Evolutionary conservation across 2,888 invertebrate genomes (phyloP).

Genomic region (Leucozona laternaria): DNA sequence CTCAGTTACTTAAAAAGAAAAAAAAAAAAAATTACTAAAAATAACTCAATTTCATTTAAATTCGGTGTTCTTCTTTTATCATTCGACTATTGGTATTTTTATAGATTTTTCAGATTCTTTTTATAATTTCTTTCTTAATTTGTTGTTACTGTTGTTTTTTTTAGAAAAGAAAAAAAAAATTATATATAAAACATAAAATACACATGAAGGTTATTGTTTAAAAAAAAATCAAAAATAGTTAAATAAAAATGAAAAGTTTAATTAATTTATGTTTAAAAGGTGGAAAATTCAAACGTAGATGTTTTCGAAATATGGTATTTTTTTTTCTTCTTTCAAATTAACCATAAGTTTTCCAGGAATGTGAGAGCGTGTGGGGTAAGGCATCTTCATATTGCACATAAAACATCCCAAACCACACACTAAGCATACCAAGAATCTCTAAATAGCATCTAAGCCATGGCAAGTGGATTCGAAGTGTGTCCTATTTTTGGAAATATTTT

Average conservation of each 20-base stretch:
- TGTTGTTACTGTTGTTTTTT: neutral
- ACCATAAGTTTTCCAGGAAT: conserved; percentile 48
- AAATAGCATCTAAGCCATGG: conserved; percentile 57
- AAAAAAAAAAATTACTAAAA: conserved; percentile 48
- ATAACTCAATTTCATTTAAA: conserved; percentile 63
- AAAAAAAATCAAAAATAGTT: conserved; percentile 24
- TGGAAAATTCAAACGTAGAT: neutral
- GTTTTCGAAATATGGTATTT: neutral
- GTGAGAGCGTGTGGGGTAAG: conserved; percentile 24
- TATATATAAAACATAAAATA: conserved; percentile 33
- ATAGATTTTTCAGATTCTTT: conserved; percentile 70
- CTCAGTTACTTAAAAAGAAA: conserved; percentile 49
- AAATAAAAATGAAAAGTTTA: conserved; percentile 8
- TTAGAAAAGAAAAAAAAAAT: neutral
- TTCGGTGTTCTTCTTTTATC: conserved; percentile 53
- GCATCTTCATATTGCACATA: conserved; percentile 38
- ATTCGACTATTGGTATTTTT: conserved; percentile 68
- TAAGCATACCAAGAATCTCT: conserved; percentile 42
- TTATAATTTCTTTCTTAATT: conserved; percentile 46
- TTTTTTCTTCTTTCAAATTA: neutral
- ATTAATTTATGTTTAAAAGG: conserved; percentile 32
- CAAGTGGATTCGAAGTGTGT: conserved; percentile 68
- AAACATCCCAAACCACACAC: conserved; percentile 44
- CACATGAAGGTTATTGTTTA: conserved; percentile 66
- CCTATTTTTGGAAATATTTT: conserved; percentile 71